Percentiles rank a stretch among this genome's conserved stretches.
phyloP scores from a whole-genome alignment of 2,888 invertebrate species.

The Pollenia angustigena region DNA sequence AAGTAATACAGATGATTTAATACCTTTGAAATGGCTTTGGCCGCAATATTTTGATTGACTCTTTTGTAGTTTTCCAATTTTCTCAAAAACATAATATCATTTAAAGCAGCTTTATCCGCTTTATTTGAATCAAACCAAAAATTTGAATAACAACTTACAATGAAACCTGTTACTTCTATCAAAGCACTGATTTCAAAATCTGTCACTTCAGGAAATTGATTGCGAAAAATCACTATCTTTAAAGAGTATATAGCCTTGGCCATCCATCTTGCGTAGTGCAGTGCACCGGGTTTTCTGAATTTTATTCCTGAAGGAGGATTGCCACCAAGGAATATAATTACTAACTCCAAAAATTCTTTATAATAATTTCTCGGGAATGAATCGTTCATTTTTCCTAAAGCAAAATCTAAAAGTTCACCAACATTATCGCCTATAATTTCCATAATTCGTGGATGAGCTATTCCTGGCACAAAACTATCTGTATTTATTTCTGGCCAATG shows the following conservation, averaged over 20 bases:
- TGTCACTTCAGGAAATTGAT: slow-evolving; percentile 3
- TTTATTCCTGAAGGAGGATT: too few species aligned
- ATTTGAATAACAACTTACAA: not conserved
- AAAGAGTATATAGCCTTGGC: too few species aligned
- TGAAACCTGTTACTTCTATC: not conserved
- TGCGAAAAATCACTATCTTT: slow-evolving; percentile 1
- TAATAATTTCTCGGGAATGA: too few species aligned
- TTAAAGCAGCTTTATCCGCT: slow-evolving; percentile 32
- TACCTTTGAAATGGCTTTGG: too few species aligned
- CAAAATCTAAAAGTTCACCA: slow-evolving; percentile 4
- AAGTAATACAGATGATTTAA: not conserved
- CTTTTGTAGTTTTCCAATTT: slow-evolving; percentile 14
- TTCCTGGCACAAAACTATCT: slow-evolving; percentile 21
- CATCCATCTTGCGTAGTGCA: not conserved
- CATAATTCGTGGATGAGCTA: slow-evolving; percentile 25
- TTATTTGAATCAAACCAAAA: slow-evolving; percentile 28
- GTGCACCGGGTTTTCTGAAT: not conserved
- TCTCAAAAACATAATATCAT: slow-evolving; percentile 23
- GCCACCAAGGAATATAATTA: too few species aligned
- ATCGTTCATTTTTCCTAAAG: too few species aligned
- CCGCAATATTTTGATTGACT: too few species aligned
- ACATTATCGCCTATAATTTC: slow-evolving; percentile 31
- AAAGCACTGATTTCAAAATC: slow-evolving; percentile 3
- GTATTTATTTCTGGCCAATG: slow-evolving; percentile 14
- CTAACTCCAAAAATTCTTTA: too few species aligned